Conservation (phyloP, 2,888 invertebrate species). For the Melolontha melolontha region DNA sequence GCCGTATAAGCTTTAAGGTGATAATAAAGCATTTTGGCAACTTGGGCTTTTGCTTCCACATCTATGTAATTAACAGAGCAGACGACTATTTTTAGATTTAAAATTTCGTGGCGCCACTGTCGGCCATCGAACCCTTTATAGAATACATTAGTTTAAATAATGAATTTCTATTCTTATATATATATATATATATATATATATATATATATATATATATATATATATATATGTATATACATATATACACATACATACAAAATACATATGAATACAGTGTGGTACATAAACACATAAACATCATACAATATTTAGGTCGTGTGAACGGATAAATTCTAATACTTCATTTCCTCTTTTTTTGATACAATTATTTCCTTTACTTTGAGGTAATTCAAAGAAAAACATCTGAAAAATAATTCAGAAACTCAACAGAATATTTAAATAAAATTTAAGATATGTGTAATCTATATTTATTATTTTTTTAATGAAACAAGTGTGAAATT, state of each 20-base stretch:
- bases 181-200: slow-evolving; percentile 35
- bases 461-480: too few relatives aligned
- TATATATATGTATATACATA: slow-evolving; percentile 34
- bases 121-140: slow-evolving; percentile 64
- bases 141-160: slow-evolving; percentile 59
- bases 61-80: slow-evolving; percentile 63
- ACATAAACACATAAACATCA: background rate
- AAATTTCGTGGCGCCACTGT: slow-evolving; percentile 64
- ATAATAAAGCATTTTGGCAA: slow-evolving; percentile 60
- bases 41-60: slow-evolving; percentile 63
- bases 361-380: too few relatives aligned
- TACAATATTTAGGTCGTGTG: too few relatives aligned
- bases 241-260: slow-evolving; percentile 28
- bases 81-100: slow-evolving; percentile 65
- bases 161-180: slow-evolving; percentile 52
- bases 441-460: too few relatives aligned
- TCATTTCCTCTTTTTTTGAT: too few relatives aligned
- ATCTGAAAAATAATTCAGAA: too few relatives aligned
- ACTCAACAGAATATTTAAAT: too few relatives aligned
- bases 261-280: slow-evolving; percentile 14
- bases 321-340: too few relatives aligned
- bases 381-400: too few relatives aligned
- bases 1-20: slow-evolving; percentile 51
- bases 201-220: slow-evolving; percentile 35
- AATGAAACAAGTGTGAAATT: too few relatives aligned